These are phyloP conservation scores for Dipodomys stephensi DNA, from an alignment of 2,113 vertebrate genomes.

Conservation along the genomic window DNA sequence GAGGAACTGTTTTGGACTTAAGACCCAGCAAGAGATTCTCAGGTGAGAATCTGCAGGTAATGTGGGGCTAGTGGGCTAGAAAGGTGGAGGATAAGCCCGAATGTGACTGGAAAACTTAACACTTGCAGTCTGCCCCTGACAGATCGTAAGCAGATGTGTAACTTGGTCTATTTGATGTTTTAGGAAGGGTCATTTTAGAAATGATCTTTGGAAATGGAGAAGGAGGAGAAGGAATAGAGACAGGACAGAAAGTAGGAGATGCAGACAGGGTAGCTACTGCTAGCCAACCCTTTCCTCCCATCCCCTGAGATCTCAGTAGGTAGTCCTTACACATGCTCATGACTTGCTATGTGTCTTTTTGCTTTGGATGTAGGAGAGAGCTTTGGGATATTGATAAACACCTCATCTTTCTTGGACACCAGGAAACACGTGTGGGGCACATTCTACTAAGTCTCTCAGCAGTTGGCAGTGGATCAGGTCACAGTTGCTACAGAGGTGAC, in stretches of 20 bases:
- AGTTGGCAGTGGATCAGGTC: neutral
- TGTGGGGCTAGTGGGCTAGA: neutral
- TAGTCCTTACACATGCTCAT: rapidly evolving
- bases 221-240: rapidly evolving
- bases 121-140: no score
- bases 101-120: neutral
- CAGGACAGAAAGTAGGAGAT: neutral
- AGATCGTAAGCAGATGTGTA: neutral
- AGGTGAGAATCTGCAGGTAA: neutral
- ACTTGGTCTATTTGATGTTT: neutral
- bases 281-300: neutral
- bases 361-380: neutral
- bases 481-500: no score
- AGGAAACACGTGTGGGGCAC: neutral
- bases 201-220: no score
- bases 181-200: neutral
- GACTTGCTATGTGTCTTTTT: neutral
- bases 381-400: neutral
- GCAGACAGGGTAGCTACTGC: neutral
- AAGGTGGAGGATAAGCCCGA: neutral
- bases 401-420: neutral
- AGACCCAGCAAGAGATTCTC: neutral
- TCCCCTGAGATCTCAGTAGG: neutral
- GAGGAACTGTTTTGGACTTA: no score
- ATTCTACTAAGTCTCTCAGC: neutral